Conservation (phyloP, 1,140 invertebrate genomes). For the Phortica variegata region DNA sequence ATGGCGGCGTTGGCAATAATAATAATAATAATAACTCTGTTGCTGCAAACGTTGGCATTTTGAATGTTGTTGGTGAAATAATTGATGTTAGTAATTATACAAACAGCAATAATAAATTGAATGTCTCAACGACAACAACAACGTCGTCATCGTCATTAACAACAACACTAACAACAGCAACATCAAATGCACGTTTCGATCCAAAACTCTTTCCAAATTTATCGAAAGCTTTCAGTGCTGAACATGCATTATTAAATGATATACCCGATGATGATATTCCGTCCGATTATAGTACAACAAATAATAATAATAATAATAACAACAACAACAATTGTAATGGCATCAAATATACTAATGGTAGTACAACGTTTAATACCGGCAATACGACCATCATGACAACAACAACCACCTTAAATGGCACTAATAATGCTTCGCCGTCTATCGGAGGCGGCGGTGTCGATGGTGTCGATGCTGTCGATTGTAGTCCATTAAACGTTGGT, state of each 20-base stretch:
- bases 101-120: conserved; percentile 29
- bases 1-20: conserved; percentile 17
- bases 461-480: conserved; percentile 1
- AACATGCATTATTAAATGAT: conserved; percentile 13
- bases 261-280: conserved; percentile 29
- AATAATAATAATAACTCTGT: conserved; percentile 5
- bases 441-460: conserved; percentile 6
- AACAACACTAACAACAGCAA: conserved; percentile 17
- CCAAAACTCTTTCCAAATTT: conserved; percentile 48
- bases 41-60: background rate
- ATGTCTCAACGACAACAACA: conserved; percentile 5
- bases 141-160: conserved; percentile 13
- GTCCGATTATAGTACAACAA: conserved; percentile 33
- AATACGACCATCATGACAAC: conserved; percentile 9
- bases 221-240: conserved; percentile 39
- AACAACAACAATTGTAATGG: conserved; percentile 11
- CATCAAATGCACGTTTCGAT: conserved; percentile 44
- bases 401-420: conserved; percentile 23
- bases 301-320: conserved; percentile 24
- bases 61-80: no score
- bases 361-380: background rate
- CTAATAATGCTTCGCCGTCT: conserved; percentile 15
- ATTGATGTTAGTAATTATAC: no score
- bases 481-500: conserved; percentile 5
- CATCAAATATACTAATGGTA: background rate